Base-by-base conservation (phyloP, 2,113 vertebrate genomes). In the Megaceryle torquata region DNA sequence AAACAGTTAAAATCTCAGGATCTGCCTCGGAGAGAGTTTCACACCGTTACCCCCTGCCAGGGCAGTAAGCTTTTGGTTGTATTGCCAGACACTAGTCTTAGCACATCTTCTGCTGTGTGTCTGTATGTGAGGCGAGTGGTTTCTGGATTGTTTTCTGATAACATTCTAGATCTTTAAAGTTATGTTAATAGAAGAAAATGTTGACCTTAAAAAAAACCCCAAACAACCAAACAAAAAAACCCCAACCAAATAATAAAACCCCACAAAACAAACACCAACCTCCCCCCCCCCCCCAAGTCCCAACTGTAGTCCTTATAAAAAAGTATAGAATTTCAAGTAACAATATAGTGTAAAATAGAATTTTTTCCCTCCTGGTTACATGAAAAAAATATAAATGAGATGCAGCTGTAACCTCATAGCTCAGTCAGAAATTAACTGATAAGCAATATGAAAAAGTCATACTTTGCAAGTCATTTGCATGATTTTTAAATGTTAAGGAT, bases 31-130 rank as follows among this genome's bases (percentile, higher is more conserved):
- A 85, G 86, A 61, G 51, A 56, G 25, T 72, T 89, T 88, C 75
- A 17, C 53, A 5, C 26, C 9, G 28, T 5, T 5, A 9, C 24
- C 31, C 43, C 0, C 0, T 15, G 20, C 19, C 46, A 44, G 64
- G 61, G 46, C 31, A 50, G 15, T 0, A 3, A 7, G 46, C 48
- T 72, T 35, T 10, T 2, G 1, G 25, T 16, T 54, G 21, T 28
- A 1, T 31, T 25, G 21, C 35, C 24, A 28, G 68, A 18, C 6
- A 1, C 28, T 13, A 3, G 8, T 6, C 28, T 41, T 5, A 35
- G 50, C 70, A 26, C 43, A 39, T 33, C 67, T 41, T 21, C 43
- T 37, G 60, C 48, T 41, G 3, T 0, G 1, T n/a, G 8, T 67
- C 25, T 35, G 4, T 31, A 11, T 59, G n/a, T 37, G 18, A 21